phyloP scores from a whole-genome alignment of 2,888 invertebrate species.

The Strigamia crassipes region DNA sequence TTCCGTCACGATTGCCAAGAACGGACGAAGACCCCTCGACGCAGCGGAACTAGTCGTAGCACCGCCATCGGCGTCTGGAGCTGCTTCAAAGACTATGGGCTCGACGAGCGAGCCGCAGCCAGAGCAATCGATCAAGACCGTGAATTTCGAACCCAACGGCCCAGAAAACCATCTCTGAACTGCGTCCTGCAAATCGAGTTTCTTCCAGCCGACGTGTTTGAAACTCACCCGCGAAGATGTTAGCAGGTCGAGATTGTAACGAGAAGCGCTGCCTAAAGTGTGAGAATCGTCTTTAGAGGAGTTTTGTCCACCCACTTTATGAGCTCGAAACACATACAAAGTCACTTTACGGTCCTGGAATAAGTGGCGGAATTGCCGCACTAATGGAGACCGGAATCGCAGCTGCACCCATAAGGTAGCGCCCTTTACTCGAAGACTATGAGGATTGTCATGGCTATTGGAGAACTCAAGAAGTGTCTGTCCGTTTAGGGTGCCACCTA shows the following conservation, averaged over 20 bases:
- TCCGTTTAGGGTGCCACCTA: constrained; percentile 81
- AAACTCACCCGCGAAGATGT: constrained; percentile 66
- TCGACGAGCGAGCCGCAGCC: constrained; percentile 57
- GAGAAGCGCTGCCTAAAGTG: constrained; percentile 24
- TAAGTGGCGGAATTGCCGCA: constrained; percentile 54
- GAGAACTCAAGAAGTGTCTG: constrained; percentile 85
- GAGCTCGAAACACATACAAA: constrained; percentile 71
- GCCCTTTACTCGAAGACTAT: constrained; percentile 72
- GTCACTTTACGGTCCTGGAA: constrained; percentile 64
- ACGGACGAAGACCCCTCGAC: constrained; percentile 69
- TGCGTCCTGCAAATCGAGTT: constrained; percentile 78
- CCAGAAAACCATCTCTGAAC: constrained; percentile 71
- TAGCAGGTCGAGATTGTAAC: constrained; percentile 62
- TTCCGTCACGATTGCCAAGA: constrained; percentile 79
- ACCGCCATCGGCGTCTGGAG: constrained; percentile 25
- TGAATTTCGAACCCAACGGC: constrained; percentile 65
- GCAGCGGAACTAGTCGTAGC: constrained; percentile 44
- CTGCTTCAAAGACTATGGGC: constrained; percentile 53
- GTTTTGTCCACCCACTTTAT: constrained; percentile 55
- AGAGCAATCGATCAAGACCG: constrained; percentile 69
- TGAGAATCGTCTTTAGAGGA: constrained; percentile 50
- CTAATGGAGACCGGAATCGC: constrained; percentile 61
- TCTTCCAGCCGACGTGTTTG: constrained; percentile 79
- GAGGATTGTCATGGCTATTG: constrained; percentile 67
- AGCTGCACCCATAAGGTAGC: constrained; percentile 79